Base-by-base conservation (phyloP, 2,797 vertebrate species). In the Diplodus puntazzo region DNA sequence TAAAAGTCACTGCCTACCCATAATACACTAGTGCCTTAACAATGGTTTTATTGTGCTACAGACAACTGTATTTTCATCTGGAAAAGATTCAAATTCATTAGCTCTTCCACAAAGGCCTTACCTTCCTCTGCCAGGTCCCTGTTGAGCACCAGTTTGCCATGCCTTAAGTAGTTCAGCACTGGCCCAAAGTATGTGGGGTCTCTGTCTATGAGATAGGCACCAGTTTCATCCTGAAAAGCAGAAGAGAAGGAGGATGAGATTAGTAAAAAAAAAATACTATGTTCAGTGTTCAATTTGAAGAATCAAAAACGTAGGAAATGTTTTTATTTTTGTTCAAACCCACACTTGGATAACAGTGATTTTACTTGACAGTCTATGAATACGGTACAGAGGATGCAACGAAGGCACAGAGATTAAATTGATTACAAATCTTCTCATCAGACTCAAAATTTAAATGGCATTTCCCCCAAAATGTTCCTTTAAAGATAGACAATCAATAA, bases 91-190 rank as follows among this genome's bases (percentile, higher is more conserved):
- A n/a, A 54, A 49, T 70, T 57, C 7, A 43, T 46, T 7, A 39
- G 39, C 39, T 39, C 20, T 53, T 57, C 27, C 46, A 61, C 25
- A n/a, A 20, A 48, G 23, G 80, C 5, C 16, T 87, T 94, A 99
- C 98, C 98, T 97, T 99, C 98, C 85, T 99, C 98, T n/a, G 98
- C 97, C 27, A 99, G 94, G 90, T 99, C 98, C 94, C 95, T 97
- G 95, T 99, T 98, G 84, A 99, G 97, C 90, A 99, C 97, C 93
- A 99, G 96, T 88, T 99, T 99, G 53, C 98, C 98, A 0, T 99
- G 98, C 91, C 98, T 96, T 92, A 99, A 89, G 94, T 99, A 99
- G 94, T 99, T 99, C 69, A 99, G 95, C 87, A 99, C 97, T 13
- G 98, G 97, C 79, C 98, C 98, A 66, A 99, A 99, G 93, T 99